Conservation (phyloP, 2,888 invertebrate genomes). For the Xestobium rufovillosum region DNA sequence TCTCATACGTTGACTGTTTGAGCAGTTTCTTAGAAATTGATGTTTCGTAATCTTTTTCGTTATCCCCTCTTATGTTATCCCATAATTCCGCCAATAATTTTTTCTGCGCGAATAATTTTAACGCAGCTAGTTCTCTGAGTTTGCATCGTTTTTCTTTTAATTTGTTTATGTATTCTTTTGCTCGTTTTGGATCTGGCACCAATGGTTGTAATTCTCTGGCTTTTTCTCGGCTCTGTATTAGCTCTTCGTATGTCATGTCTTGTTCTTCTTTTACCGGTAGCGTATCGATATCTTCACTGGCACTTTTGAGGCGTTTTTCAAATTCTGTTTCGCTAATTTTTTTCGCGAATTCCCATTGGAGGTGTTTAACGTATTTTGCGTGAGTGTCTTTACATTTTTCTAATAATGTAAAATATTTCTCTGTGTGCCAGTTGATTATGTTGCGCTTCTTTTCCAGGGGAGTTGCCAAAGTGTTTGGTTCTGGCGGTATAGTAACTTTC, state of each 20-base stretch:
- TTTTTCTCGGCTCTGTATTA: constrained; percentile 27
- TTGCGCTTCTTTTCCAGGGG: constrained; percentile 46
- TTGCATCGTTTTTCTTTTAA: constrained; percentile 44
- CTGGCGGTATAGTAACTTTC: constrained; percentile 12
- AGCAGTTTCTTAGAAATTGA: constrained; percentile 50
- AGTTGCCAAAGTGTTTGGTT: constrained; percentile 38
- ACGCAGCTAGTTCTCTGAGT: constrained; percentile 42
- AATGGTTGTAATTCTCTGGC: constrained; percentile 23
- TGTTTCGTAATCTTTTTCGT: constrained; percentile 47
- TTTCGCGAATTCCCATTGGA: constrained; percentile 8
- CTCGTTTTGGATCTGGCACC: constrained; percentile 28
- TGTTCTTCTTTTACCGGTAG: constrained; percentile 7
- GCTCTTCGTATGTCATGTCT: constrained; percentile 27
- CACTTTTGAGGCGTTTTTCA: constrained; percentile 4
- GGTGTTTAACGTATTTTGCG: constrained; percentile 25
- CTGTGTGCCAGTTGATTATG: constrained; percentile 52
- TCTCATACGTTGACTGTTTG: constrained; percentile 57
- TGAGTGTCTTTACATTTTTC: constrained; percentile 43
- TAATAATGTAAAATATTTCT: constrained; percentile 45
- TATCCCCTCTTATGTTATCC: constrained; percentile 47
- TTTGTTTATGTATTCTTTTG: constrained; percentile 46
- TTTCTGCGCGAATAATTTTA: constrained; percentile 47
- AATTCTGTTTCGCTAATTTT: background rate
- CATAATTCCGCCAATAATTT: constrained; percentile 47
- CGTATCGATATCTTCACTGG: constrained; percentile 6